These are phyloP conservation scores for Odontesthes bonariensis DNA, from an alignment of 2,113 vertebrate genomes.

Conservation along the genomic window DNA sequence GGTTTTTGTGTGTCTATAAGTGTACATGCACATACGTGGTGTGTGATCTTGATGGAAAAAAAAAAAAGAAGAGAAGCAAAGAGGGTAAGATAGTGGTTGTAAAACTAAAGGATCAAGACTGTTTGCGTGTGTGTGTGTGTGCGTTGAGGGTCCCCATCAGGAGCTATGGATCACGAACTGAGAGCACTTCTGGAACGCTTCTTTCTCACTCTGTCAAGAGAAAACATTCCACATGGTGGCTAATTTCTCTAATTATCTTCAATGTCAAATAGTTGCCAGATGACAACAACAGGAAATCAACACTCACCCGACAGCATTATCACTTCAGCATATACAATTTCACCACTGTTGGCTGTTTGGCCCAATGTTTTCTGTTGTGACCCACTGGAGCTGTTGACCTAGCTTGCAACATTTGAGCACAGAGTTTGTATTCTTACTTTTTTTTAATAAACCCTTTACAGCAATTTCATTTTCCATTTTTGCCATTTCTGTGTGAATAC, in stretches of 20 bases:
- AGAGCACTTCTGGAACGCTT: constrained; percentile 78
- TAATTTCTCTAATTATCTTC: constrained; percentile 87
- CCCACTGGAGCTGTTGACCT: too few relatives aligned
- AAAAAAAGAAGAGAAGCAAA: constrained; percentile 24
- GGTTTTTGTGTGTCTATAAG: constrained; percentile 14
- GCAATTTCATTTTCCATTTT: too few relatives aligned
- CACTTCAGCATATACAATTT: constrained; percentile 37
- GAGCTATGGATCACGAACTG: constrained; percentile 53
- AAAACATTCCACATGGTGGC: constrained; percentile 85
- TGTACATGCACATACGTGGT: constrained; percentile 28
- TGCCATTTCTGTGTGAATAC: too few relatives aligned
- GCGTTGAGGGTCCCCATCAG: constrained; percentile 23
- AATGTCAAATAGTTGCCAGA: constrained; percentile 84
- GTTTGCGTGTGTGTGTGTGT: constrained; percentile 9
- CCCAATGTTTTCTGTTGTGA: too few relatives aligned
- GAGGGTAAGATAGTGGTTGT: constrained; percentile 43
- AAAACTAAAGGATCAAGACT: constrained; percentile 43
- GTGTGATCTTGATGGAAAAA: constrained; percentile 35
- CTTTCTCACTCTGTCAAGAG: constrained; percentile 75
- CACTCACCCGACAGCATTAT: constrained; percentile 49
- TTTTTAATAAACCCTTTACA: too few relatives aligned
- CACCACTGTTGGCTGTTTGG: constrained; percentile 13
- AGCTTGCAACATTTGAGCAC: too few relatives aligned
- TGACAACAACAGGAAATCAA: constrained; percentile 80
- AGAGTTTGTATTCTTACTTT: too few relatives aligned